Base-by-base conservation (phyloP, 2,113 vertebrate genomes). In the Promerops cafer region DNA sequence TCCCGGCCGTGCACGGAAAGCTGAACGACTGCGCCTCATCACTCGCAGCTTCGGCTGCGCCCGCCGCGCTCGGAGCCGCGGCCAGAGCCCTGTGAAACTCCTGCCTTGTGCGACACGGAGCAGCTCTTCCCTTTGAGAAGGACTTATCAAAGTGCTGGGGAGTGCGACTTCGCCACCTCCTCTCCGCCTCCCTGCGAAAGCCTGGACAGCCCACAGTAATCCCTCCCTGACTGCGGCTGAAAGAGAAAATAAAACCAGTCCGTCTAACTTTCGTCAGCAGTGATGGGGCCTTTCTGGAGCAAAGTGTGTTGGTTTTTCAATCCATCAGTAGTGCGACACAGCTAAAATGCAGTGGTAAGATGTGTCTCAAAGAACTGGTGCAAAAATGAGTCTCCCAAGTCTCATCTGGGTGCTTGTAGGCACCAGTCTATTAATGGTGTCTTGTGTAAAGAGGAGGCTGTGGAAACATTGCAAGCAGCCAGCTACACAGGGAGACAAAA, bases 361-460 rank as follows among this genome's bases (percentile, higher is more conserved):
- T 26, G 18, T 2, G 23, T 79, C n/a, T 37, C 57, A 37, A 89
- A 94, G 80, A 61, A 19, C 1, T 7, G 14, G 11, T 24, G 11
- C 44, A 53, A 87, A 61, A 23, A 30, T 20, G 30, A 69, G 26
- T 27, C 42, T 66, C 40, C n/a, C 2, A 2, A 26, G 66, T n/a
- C 61, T 50, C 81, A 84, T 76, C 68, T 49, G 45, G 4, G 2
- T 6, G 24, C 83, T 91, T 9, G 26, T 39, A 57, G 65, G 59
- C 72, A 81, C 28, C 5, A 5, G 42, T 30, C 74, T 82, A 47
- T 91, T 70, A 76, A 37, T 30, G 5, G 69, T 65, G 66, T 16
- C 57, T 82, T 80, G 77, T 84, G 83, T 35, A 40, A 93, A 96
- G 22, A 71, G n/a, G 57, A 90, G 2, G 11, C 76, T 79, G 60